phyloP scores from a whole-genome alignment of 2,888 invertebrate genomes.

The Tanaodytes sp. region DNA sequence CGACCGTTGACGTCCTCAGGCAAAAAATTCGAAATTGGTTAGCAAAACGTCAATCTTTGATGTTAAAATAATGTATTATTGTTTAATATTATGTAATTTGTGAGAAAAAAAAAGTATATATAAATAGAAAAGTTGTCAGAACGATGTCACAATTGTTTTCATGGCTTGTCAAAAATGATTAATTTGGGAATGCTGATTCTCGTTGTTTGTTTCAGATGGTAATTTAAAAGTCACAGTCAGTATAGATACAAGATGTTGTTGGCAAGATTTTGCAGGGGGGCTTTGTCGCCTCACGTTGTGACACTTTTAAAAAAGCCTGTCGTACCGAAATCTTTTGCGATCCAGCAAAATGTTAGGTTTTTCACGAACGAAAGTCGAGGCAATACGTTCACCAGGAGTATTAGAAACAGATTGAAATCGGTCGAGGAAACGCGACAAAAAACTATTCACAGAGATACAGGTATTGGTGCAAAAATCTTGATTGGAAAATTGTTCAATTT shows the following conservation, averaged over 20 bases:
- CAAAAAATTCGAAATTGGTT: too few relatives aligned
- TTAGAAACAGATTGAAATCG: constrained; percentile 76
- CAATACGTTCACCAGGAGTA: constrained; percentile 62
- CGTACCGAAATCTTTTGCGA: constrained; percentile 59
- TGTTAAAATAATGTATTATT: too few relatives aligned
- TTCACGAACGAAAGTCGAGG: constrained; percentile 68
- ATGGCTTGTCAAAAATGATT: too few relatives aligned
- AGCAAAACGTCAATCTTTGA: too few relatives aligned
- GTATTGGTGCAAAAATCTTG: too few relatives aligned
- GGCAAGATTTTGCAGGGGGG: constrained; percentile 63
- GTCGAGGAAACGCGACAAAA: constrained; percentile 80
- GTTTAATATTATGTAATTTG: too few relatives aligned
- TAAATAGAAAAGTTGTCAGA: too few relatives aligned
- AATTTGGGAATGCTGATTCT: too few relatives aligned
- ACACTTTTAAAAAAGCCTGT: constrained; percentile 76
- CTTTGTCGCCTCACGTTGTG: constrained; percentile 61
- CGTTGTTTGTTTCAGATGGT: not conserved
- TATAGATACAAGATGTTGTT: constrained; percentile 64
- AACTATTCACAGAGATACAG: constrained; percentile 82
- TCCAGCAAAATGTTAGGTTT: constrained; percentile 62
- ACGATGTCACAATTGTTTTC: too few relatives aligned
- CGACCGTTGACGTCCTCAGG: too few relatives aligned
- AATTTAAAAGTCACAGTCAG: not conserved
- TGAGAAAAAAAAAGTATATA: too few relatives aligned
- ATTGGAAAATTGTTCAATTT: too few relatives aligned